A percentile compares a stretch with the other conserved stretches of the same genome.
Conservation (phyloP, 30 jellyfish, hydroid and myxozoan species). For the Pseudorhiza aurosa region DNA sequence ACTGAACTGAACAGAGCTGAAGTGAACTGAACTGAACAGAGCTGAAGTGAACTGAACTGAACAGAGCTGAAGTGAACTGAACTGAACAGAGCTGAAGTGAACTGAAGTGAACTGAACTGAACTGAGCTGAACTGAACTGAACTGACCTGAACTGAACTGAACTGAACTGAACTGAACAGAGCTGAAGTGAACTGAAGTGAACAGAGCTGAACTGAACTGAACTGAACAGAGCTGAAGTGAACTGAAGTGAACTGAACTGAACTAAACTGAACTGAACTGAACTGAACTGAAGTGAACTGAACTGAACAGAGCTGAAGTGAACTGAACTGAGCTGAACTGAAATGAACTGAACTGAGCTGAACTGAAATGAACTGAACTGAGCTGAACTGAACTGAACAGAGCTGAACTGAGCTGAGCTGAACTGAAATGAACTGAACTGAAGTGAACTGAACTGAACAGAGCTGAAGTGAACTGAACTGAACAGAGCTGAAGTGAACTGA, state of each 20-base stretch:
- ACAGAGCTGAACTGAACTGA: constrained; percentile 1
- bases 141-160: not conserved
- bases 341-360: constrained; percentile 8
- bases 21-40: constrained; percentile 10
- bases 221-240: not conserved
- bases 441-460: not conserved
- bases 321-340: constrained; percentile 19
- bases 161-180: not conserved
- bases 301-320: not conserved
- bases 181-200: constrained; percentile 10
- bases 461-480: not conserved
- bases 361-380: constrained; percentile 7
- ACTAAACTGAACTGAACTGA: not conserved
- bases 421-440: not conserved
- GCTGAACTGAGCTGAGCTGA: constrained; percentile 19
- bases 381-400: constrained; percentile 18
- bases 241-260: not conserved
- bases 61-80: constrained; percentile 10
- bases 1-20: constrained; percentile 14
- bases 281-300: not conserved
- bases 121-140: constrained; percentile 14
- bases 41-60: constrained; percentile 12
- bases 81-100: constrained; percentile 10
- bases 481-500: constrained; percentile 10
- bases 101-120: constrained; percentile 18